These are phyloP conservation scores for Drosophila rufa DNA, from an alignment of 1,140 invertebrate species.

Conservation along the genomic window DNA sequence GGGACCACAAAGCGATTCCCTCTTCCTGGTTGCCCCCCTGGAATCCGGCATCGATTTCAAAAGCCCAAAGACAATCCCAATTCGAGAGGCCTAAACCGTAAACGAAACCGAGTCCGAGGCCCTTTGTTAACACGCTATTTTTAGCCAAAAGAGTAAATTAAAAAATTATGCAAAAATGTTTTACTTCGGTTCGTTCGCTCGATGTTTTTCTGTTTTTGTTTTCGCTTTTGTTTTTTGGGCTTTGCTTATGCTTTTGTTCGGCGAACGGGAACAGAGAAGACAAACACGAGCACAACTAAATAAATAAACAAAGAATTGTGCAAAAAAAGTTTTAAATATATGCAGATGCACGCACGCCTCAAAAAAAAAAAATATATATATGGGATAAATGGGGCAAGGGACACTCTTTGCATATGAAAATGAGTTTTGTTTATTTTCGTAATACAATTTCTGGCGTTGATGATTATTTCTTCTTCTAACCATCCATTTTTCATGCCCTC, in stretches of 20 bases:
- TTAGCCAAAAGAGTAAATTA: slow-evolving; percentile 60
- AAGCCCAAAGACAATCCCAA: slow-evolving; percentile 8
- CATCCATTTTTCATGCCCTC: background rate
- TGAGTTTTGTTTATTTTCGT: slow-evolving; percentile 61
- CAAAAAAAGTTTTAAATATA: slow-evolving; percentile 67
- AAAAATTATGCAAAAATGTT: slow-evolving; percentile 71
- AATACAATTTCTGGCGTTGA: slow-evolving; percentile 24
- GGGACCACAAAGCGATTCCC: slow-evolving; percentile 4
- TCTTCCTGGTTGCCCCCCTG: background rate
- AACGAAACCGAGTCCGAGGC: background rate
- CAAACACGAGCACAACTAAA: slow-evolving; percentile 56
- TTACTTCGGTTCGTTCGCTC: slow-evolving; percentile 20
- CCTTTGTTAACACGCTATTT: slow-evolving; percentile 37
- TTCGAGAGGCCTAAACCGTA: background rate
- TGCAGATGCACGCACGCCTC: slow-evolving; percentile 66
- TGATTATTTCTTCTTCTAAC: slow-evolving; percentile 12
- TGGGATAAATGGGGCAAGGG: background rate
- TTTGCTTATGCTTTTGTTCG: slow-evolving; percentile 14
- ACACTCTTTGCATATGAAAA: slow-evolving; percentile 73
- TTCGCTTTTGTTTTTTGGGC: slow-evolving; percentile 21
- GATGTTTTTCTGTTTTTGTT: slow-evolving; percentile 12
- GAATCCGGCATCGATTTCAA: slow-evolving; percentile 46
- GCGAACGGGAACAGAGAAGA: slow-evolving; percentile 41
- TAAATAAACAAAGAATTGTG: slow-evolving; percentile 70
- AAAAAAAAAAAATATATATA: background rate